Conservation (phyloP, 2,797 vertebrate species). For the Chloroceryle inda region DNA sequence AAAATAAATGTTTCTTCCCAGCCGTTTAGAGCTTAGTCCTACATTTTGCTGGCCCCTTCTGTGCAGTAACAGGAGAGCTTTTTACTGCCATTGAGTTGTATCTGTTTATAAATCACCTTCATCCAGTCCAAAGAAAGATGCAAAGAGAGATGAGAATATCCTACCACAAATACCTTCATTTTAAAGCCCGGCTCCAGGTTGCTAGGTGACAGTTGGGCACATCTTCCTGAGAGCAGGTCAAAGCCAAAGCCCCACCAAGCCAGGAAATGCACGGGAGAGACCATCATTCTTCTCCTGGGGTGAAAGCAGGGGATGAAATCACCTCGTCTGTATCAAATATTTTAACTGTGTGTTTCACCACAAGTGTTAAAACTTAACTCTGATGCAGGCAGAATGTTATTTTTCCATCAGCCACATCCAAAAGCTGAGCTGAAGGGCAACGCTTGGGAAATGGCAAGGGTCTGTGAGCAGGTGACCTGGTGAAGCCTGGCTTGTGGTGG, state of each 20-base stretch:
- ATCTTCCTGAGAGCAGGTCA: neutral
- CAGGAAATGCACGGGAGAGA: neutral
- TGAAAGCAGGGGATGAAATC: neutral
- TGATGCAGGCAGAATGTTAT: neutral
- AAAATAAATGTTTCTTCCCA: neutral
- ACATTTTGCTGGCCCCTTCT: neutral
- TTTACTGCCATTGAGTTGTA: neutral
- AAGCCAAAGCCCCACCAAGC: neutral
- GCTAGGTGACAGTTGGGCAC: neutral
- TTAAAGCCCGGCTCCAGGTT: neutral
- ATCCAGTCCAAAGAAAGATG: neutral
- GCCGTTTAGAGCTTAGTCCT: neutral
- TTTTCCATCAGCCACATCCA: neutral
- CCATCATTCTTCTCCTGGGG: neutral
- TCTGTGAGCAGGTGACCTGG: neutral
- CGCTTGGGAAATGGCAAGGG: neutral
- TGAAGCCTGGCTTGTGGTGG: neutral
- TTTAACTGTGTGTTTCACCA: neutral
- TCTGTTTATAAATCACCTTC: neutral
- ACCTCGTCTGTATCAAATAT: too few species aligned
- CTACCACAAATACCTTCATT: neutral
- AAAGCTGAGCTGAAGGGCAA: neutral
- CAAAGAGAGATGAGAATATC: neutral
- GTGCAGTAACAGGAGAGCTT: neutral
- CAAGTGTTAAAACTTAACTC: neutral